A percentile compares a stretch with the other conserved stretches of the same genome.
These are phyloP conservation scores for Peribatodes rhomboidaria DNA, from an alignment of 2,888 invertebrate species.

Conservation along the genomic window DNA sequence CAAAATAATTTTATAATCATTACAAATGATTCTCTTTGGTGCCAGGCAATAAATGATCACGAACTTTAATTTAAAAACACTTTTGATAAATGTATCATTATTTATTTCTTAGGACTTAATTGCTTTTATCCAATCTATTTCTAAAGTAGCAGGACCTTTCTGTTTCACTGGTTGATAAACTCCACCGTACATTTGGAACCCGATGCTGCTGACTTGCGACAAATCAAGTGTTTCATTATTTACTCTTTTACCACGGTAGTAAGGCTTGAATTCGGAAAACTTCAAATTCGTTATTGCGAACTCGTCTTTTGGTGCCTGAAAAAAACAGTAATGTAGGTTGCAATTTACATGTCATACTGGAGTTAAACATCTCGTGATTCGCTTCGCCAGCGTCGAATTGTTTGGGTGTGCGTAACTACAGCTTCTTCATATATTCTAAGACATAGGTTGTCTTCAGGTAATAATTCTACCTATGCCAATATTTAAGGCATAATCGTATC, in stretches of 20 bases:
- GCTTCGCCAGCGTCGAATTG: too few relatives aligned
- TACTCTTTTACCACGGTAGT: constrained; percentile 86
- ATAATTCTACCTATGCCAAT: too few relatives aligned
- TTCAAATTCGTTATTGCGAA: constrained; percentile 84
- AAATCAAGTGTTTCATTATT: constrained; percentile 86
- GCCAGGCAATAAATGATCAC: too few relatives aligned
- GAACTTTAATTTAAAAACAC: neutral
- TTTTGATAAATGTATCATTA: neutral
- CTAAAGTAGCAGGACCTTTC: constrained; percentile 88
- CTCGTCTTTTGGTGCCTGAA: constrained; percentile 83
- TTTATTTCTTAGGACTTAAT: constrained; percentile 52
- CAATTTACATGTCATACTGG: too few relatives aligned
- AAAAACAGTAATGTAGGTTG: constrained; percentile 52
- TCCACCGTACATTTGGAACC: constrained; percentile 89
- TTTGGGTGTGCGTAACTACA: too few relatives aligned
- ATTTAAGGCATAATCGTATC: too few relatives aligned
- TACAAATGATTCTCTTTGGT: too few relatives aligned
- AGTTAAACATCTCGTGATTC: too few relatives aligned
- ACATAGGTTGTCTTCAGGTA: too few relatives aligned
- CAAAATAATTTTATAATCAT: too few relatives aligned
- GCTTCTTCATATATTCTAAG: too few relatives aligned
- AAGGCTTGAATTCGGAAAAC: constrained; percentile 87
- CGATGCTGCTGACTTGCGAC: constrained; percentile 86
- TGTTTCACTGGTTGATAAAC: constrained; percentile 88
- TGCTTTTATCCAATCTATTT: constrained; percentile 87